These are phyloP conservation scores for Watsonalla cultraria DNA, from an alignment of 2,888 invertebrate species.

Conservation along the genomic window DNA sequence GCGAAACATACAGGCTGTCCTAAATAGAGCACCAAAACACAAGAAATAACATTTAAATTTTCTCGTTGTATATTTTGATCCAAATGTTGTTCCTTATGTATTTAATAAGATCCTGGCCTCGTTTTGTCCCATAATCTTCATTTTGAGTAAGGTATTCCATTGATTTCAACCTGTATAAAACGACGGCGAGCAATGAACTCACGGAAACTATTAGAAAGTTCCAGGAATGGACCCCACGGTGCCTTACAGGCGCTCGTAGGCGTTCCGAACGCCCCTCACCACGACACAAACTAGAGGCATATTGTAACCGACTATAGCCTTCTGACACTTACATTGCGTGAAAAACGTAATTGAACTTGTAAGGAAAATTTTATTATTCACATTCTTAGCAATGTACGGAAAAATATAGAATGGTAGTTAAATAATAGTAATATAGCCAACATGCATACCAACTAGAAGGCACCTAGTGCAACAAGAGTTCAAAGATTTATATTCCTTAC, in stretches of 20 bases:
- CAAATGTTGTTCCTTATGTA: too few relatives aligned
- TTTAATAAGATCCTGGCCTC: too few relatives aligned
- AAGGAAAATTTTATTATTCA: neutral
- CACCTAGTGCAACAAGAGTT: constrained; percentile 19
- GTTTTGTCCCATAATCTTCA: too few relatives aligned
- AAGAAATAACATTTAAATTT: too few relatives aligned
- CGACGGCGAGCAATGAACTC: constrained; percentile 47
- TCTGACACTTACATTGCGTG: constrained; percentile 19
- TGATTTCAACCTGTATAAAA: constrained; percentile 14
- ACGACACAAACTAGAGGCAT: constrained; percentile 16
- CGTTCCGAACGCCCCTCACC: constrained; percentile 40
- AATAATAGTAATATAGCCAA: neutral
- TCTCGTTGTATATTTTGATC: too few relatives aligned
- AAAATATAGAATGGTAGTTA: neutral
- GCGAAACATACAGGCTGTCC: too few relatives aligned
- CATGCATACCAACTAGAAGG: neutral
- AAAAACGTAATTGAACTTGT: neutral
- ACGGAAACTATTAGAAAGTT: constrained; percentile 60
- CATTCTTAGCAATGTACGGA: neutral
- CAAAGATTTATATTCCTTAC: constrained; percentile 30
- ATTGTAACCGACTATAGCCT: constrained; percentile 14
- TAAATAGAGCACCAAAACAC: too few relatives aligned
- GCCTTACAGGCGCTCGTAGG: constrained; percentile 50
- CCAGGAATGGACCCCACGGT: constrained; percentile 51
- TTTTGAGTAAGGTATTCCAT: too few relatives aligned